Conservation (phyloP, 2,888 invertebrate species). For the Pristionchus maxplancki region DNA sequence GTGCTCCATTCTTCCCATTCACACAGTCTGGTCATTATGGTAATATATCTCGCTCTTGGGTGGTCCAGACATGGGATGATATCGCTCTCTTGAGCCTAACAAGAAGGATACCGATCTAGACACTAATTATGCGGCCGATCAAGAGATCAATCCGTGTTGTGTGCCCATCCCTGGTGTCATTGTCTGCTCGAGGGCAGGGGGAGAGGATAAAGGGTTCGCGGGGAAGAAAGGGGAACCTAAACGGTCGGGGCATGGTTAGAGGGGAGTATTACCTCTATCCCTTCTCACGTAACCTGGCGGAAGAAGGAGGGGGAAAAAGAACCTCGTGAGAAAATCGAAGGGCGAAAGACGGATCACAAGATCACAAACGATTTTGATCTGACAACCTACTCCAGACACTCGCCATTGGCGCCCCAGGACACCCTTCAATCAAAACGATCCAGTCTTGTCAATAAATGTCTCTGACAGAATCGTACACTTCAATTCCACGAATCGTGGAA, state of each 20-base stretch:
- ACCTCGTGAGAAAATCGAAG: background rate
- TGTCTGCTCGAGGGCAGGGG: background rate
- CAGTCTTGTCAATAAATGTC: background rate
- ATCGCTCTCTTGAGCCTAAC: background rate
- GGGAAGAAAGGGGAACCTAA: slow-evolving; percentile 9
- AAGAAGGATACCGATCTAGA: background rate
- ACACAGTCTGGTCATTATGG: slow-evolving; percentile 11
- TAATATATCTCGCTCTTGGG: background rate
- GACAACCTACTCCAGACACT: background rate
- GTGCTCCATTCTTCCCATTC: slow-evolving; percentile 1
- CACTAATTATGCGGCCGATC: slow-evolving; percentile 34
- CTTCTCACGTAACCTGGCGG: background rate
- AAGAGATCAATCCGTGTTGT: slow-evolving; percentile 3
- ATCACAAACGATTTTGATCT: background rate
- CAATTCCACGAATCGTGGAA: background rate
- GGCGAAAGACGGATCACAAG: background rate
- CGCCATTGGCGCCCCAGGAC: background rate
- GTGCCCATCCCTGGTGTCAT: background rate
- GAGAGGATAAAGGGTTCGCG: slow-evolving; percentile 1
- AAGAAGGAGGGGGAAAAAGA: background rate
- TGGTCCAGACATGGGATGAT: background rate
- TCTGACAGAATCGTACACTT: background rate
- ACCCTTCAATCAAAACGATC: slow-evolving; percentile 5
- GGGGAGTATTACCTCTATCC: background rate
- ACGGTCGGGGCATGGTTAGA: slow-evolving; percentile 18